A percentile compares a stretch with the other conserved stretches of the same genome.
Evolutionary conservation across 2,797 vertebrate genomes (phyloP).

Genomic region (Etheostoma nigrum): DNA sequence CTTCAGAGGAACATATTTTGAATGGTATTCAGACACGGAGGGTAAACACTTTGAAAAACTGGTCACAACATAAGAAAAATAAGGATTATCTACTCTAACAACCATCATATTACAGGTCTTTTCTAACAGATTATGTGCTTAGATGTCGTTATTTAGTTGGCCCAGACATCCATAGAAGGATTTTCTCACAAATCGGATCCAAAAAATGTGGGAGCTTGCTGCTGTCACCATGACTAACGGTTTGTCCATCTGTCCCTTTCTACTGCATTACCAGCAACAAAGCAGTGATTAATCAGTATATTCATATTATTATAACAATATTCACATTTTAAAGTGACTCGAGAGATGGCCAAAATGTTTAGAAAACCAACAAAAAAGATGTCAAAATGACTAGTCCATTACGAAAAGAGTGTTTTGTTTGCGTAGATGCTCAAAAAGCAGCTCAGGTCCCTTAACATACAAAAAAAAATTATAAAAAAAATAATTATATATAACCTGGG

Average conservation of each 20-base stretch:
- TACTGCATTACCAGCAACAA: constrained; percentile 4
- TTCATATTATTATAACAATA: not conserved
- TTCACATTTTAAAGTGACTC: constrained; percentile 1
- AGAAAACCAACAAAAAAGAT: not conserved
- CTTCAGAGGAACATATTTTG: too few species aligned
- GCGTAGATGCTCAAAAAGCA: not conserved
- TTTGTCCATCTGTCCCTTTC: constrained; percentile 54
- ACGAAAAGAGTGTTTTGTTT: not conserved
- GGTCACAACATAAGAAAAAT: too few species aligned
- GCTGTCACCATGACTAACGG: constrained; percentile 35
- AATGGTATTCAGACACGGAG: too few species aligned
- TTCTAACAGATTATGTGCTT: constrained; percentile 26
- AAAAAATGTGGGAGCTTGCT: constrained; percentile 36
- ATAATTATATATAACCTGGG: too few species aligned
- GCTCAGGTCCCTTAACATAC: not conserved
- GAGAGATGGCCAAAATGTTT: not conserved
- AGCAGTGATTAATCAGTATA: not conserved
- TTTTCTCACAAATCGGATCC: constrained; percentile 44
- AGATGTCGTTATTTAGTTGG: constrained; percentile 19
- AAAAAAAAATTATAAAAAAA: too few species aligned
- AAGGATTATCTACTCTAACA: not conserved
- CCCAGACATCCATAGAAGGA: constrained; percentile 48
- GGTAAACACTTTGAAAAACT: too few species aligned
- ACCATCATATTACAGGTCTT: not conserved
- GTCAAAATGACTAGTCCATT: not conserved